phyloP scores from a whole-genome alignment of 2,888 invertebrate genomes.

The Alloplasta piceator region DNA sequence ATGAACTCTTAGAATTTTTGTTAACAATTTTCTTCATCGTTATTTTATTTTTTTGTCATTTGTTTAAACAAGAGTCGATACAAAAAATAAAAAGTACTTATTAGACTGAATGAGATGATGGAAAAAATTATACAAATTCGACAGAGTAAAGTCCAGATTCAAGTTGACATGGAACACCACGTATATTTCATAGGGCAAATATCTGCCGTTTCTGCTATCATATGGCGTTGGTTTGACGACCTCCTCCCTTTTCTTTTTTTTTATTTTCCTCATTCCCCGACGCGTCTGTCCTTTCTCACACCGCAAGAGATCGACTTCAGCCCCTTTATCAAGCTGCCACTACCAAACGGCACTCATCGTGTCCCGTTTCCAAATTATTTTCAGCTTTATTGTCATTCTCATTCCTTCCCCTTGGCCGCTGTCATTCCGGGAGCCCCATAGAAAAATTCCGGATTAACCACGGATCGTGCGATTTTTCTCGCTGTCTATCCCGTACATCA shows the following conservation, averaged over 20 bases:
- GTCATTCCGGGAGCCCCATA: not conserved
- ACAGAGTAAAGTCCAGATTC: too few relatives aligned
- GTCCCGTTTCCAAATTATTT: conserved; percentile 48
- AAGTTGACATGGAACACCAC: too few relatives aligned
- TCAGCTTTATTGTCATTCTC: conserved; percentile 50
- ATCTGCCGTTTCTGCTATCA: conserved; percentile 34
- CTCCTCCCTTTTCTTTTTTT: conserved; percentile 34
- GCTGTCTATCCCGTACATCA: too few relatives aligned
- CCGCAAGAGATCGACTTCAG: conserved; percentile 56
- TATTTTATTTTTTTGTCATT: too few relatives aligned
- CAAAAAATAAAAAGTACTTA: too few relatives aligned
- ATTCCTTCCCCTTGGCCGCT: conserved; percentile 2
- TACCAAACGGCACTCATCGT: conserved; percentile 48
- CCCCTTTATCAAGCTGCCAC: conserved; percentile 59
- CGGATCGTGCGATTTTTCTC: too few relatives aligned
- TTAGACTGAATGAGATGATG: too few relatives aligned
- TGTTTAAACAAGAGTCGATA: too few relatives aligned
- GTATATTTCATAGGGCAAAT: not conserved
- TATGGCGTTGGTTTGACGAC: conserved; percentile 43
- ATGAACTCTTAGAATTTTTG: too few relatives aligned
- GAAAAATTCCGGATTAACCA: not conserved
- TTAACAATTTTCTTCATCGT: too few relatives aligned
- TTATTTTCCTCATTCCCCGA: conserved; percentile 37
- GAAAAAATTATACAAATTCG: too few relatives aligned
- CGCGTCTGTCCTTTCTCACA: conserved; percentile 12